phyloP scores from a whole-genome alignment of 2,113 vertebrate species.

The Zeus faber region DNA sequence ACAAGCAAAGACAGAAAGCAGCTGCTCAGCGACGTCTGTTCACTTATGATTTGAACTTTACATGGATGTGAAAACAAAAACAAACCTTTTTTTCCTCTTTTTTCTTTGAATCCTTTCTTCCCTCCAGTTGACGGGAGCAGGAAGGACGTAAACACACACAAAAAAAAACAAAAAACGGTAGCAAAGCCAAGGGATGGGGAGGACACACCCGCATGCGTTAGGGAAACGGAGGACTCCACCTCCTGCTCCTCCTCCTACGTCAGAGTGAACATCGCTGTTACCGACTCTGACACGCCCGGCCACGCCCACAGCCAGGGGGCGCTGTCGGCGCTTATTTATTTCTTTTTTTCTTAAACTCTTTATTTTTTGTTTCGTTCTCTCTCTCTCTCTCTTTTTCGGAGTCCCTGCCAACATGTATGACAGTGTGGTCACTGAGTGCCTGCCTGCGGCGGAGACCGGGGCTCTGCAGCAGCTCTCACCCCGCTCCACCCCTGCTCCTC shows the following conservation, averaged over 20 bases:
- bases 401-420: constrained; percentile 70
- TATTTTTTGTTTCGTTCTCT: background rate
- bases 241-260: constrained; percentile 47
- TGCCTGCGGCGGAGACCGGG: constrained; percentile 68
- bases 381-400: constrained; percentile 35
- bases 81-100: constrained; percentile 13
- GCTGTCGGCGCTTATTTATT: constrained; percentile 24
- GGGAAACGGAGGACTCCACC: constrained; percentile 31
- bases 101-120: constrained; percentile 34
- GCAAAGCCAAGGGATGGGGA: constrained; percentile 70
- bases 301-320: too few relatives aligned
- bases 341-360: constrained; percentile 6
- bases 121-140: constrained; percentile 53
- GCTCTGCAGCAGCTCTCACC: constrained; percentile 66
- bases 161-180: constrained; percentile 48
- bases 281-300: too few relatives aligned
- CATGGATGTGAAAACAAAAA: constrained; percentile 52
- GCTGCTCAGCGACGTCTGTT: constrained; percentile 58
- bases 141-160: constrained; percentile 45
- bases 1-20: constrained; percentile 57
- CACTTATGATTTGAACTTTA: constrained; percentile 61
- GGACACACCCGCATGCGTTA: background rate
- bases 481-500: constrained; percentile 30
- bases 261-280: constrained; percentile 78
- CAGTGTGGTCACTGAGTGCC: constrained; percentile 78